Conservation (phyloP, 2,797 vertebrate species). For the Erethizon dorsatum region DNA sequence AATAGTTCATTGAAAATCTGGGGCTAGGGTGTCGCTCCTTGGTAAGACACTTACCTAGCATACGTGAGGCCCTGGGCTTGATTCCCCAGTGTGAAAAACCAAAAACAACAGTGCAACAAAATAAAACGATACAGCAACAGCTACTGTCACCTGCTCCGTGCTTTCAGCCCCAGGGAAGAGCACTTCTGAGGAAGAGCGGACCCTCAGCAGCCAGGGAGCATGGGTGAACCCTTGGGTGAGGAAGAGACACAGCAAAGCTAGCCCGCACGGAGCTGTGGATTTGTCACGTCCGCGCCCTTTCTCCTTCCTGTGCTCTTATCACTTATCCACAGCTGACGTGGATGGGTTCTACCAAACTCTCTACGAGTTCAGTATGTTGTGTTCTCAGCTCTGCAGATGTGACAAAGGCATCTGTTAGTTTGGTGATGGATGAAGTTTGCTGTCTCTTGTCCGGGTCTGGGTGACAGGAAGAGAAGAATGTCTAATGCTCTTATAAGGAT, state of each 20-base stretch:
- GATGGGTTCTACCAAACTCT: background rate
- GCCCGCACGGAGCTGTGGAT: fast-evolving
- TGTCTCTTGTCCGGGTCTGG: background rate
- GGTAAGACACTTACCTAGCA: background rate
- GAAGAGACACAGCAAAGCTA: background rate
- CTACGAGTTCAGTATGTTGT: background rate
- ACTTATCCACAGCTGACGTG: background rate
- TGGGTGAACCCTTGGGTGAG: background rate
- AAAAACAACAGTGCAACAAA: too few relatives aligned
- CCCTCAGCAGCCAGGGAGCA: too few relatives aligned
- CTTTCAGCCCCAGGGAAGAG: background rate
- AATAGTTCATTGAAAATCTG: background rate
- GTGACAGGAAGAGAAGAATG: background rate
- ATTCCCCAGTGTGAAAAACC: background rate
- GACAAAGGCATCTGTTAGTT: background rate
- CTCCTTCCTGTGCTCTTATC: background rate
- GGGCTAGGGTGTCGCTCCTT: background rate
- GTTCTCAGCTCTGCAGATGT: background rate
- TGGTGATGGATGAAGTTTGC: background rate
- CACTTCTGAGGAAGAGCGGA: background rate
- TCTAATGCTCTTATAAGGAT: background rate
- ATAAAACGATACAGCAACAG: background rate
- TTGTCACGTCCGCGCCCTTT: background rate
- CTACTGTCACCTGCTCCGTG: background rate
- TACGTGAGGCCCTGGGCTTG: background rate